Evolutionary conservation across 1,140 invertebrate genomes (phyloP).

Genomic region (Aphelinus certus): DNA sequence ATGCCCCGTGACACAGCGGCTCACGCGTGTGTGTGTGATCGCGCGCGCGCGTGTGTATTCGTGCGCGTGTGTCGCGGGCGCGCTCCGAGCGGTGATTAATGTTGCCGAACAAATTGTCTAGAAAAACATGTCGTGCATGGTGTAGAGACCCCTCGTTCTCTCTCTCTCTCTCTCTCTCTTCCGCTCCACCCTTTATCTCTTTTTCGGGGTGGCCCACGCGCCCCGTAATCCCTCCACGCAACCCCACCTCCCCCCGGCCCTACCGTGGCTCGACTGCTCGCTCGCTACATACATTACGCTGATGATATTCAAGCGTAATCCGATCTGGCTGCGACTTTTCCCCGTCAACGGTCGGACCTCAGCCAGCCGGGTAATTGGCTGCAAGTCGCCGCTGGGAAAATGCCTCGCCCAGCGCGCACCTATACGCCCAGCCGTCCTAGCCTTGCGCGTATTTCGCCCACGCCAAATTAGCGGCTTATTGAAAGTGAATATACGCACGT

Average conservation of each 20-base stretch:
- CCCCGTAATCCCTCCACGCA: background rate
- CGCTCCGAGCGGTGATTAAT: slow-evolving; percentile 64
- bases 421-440: no score
- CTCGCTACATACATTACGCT: slow-evolving; percentile 63
- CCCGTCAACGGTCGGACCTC: slow-evolving; percentile 61
- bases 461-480: no score
- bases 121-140: slow-evolving; percentile 66
- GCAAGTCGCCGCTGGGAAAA: no score
- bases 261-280: slow-evolving; percentile 18
- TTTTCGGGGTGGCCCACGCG: slow-evolving; percentile 18
- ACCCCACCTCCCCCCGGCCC: background rate
- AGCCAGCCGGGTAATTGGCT: slow-evolving; percentile 59
- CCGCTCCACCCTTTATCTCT: slow-evolving; percentile 65
- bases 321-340: slow-evolving; percentile 64
- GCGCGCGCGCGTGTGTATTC: no score
- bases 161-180: slow-evolving; percentile 48
- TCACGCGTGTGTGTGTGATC: no score
- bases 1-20: slow-evolving; percentile 28
- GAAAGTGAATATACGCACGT: no score
- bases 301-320: slow-evolving; percentile 65
- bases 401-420: no score
- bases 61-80: slow-evolving; percentile 18
- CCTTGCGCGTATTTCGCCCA: no score
- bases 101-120: slow-evolving; percentile 70
- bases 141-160: slow-evolving; percentile 40